phyloP scores from a whole-genome alignment of 2,888 invertebrate genomes.

The Acrobasis repandana region DNA sequence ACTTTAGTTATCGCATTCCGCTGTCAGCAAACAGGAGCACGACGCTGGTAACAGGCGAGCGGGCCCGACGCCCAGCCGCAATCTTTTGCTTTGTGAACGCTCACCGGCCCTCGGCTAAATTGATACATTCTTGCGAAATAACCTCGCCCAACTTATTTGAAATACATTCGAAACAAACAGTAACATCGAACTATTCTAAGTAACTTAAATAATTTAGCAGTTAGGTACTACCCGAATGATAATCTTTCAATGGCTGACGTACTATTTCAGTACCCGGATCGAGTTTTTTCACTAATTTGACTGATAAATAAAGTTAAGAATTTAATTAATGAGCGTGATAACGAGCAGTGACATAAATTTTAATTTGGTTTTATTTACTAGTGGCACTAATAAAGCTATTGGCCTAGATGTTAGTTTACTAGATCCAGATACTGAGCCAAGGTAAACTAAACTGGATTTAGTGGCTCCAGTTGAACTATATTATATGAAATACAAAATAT shows the following conservation, averaged over 20 bases:
- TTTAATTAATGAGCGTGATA: background rate
- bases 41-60: conserved; percentile 37
- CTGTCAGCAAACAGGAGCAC: conserved; percentile 73
- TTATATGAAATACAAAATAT: background rate
- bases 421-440: background rate
- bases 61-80: conserved; percentile 53
- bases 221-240: background rate
- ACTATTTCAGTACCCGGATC: background rate
- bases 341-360: background rate
- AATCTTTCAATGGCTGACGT: background rate
- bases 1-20: conserved; percentile 76
- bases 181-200: conserved; percentile 26
- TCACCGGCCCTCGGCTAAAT: conserved; percentile 72
- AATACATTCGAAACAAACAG: conserved; percentile 65
- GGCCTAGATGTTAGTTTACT: background rate
- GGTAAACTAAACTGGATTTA: background rate
- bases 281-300: background rate
- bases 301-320: too few relatives aligned
- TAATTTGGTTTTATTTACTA: background rate
- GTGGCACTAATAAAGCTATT: background rate
- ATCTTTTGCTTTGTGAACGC: conserved; percentile 67
- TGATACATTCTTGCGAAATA: conserved; percentile 79
- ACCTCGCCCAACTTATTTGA: conserved; percentile 75
- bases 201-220: background rate
- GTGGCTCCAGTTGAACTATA: background rate